A percentile compares a stretch with the other conserved stretches of the same genome.
phyloP scores from a whole-genome alignment of 2,797 vertebrate species.

The Champsocephalus gunnari region DNA sequence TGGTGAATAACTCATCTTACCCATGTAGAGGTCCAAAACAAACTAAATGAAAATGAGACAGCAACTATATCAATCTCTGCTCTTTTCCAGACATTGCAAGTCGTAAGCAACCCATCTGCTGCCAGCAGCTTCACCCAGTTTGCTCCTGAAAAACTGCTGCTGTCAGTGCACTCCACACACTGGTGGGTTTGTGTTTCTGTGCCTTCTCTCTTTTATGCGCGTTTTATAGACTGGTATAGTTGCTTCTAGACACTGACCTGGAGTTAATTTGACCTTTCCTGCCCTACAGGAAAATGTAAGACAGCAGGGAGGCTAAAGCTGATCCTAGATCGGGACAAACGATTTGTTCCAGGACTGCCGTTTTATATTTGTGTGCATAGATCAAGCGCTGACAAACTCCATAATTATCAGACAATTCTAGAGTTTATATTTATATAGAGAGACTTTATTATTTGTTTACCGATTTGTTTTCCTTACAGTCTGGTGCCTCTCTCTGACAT shows the following conservation, averaged over 20 bases:
- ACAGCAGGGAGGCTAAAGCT: slow-evolving; percentile 42
- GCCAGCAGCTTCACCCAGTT: slow-evolving; percentile 64
- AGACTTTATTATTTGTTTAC: slow-evolving; percentile 78
- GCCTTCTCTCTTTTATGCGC: slow-evolving; percentile 85
- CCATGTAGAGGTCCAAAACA: slow-evolving; percentile 34
- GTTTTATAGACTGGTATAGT: slow-evolving; percentile 75
- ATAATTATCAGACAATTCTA: slow-evolving; percentile 67
- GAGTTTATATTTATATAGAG: slow-evolving; percentile 85
- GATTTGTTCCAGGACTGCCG: slow-evolving; percentile 61
- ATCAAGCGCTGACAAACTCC: slow-evolving; percentile 66
- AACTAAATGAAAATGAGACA: slow-evolving; percentile 41
- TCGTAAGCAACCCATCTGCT: slow-evolving; percentile 62
- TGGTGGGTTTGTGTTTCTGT: slow-evolving; percentile 84
- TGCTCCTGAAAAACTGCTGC: slow-evolving; percentile 66
- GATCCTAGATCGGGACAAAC: slow-evolving; percentile 38
- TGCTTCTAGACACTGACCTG: slow-evolving; percentile 66
- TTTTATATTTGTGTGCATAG: slow-evolving; percentile 75
- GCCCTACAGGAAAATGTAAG: slow-evolving; percentile 34
- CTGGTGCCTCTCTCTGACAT: slow-evolving; percentile 81
- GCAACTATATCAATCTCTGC: slow-evolving; percentile 31
- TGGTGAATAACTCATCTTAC: slow-evolving; percentile 9
- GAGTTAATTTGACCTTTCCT: slow-evolving; percentile 57
- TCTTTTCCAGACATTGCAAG: slow-evolving; percentile 51
- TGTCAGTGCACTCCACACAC: slow-evolving; percentile 70
- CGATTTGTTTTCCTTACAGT: slow-evolving; percentile 73